phyloP scores from a whole-genome alignment of 1,140 invertebrate species.

The Cardiocondyla obscurior region DNA sequence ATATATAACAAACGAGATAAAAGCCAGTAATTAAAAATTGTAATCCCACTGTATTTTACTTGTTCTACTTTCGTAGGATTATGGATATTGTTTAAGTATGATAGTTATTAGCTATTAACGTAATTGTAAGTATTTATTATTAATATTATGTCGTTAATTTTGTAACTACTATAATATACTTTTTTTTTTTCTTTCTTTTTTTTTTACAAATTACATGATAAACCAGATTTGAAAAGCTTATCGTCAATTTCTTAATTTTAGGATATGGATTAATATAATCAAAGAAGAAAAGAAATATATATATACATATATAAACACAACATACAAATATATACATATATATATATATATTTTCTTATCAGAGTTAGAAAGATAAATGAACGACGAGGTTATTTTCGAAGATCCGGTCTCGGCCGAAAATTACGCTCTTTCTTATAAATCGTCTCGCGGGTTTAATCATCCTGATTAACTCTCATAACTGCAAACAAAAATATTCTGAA shows the following conservation, averaged over 20 bases:
- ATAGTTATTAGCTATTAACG: neutral
- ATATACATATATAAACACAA: slow-evolving; percentile 40
- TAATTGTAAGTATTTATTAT: neutral
- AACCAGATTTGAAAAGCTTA: neutral
- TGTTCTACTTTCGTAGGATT: neutral
- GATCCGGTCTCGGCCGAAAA: slow-evolving; percentile 37
- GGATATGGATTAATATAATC: slow-evolving; percentile 45
- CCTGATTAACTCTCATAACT: slow-evolving; percentile 47
- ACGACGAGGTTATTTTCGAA: slow-evolving; percentile 56
- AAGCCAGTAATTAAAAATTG: slow-evolving; percentile 6
- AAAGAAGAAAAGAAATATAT: slow-evolving; percentile 40
- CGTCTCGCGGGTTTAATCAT: slow-evolving; percentile 19
- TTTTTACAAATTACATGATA: neutral
- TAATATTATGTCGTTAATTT: neutral
- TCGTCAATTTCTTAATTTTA: slow-evolving; percentile 37
- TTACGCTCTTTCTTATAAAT: slow-evolving; percentile 49
- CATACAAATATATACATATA: slow-evolving; percentile 29
- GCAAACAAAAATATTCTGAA: neutral
- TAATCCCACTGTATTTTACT: neutral
- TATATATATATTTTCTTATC: slow-evolving; percentile 55
- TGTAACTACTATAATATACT: neutral
- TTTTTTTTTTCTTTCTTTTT: neutral
- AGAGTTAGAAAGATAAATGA: slow-evolving; percentile 20
- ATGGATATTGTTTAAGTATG: neutral
- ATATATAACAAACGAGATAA: slow-evolving; percentile 8